Base-by-base conservation (phyloP, 1,140 invertebrate species). In the Diachasma alloeum region DNA sequence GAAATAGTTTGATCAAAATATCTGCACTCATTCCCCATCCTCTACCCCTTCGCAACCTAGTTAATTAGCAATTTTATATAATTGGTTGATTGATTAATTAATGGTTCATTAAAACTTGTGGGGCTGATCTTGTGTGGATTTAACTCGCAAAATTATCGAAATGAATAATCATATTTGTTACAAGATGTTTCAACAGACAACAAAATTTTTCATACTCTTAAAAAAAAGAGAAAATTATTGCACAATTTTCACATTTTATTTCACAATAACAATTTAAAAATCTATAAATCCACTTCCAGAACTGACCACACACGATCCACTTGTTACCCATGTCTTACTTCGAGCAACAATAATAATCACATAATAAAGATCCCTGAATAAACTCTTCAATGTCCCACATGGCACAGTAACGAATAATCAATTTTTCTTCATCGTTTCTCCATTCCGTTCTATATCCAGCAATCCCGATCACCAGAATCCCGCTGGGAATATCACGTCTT, bases 351-450 rank as follows among this genome's bases (percentile, higher is more conserved):
- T 83, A 80, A 82, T 87, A 86, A 83, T 81, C 86, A 87, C 75
- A 84, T 82, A 83, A 85, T 86, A 84, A 86, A 87, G 79, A 85
- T 87, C 84, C 84, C 85, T 87, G 86, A 87, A 86, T 85, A 82
- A 82, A 79, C 81, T 83, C 79, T 81, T 48, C 74, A 83, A 82
- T 71, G 78, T 79, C 81, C 44, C 78, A 81, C 81, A 83, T 86
- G 84, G 84, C 85, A 86, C 79, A 76, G 26, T 37, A 81, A 82
- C 78, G 81, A 83, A 68, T 72, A 24, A 74, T 63, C 81, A 77
- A 79, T 78, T 66, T 75, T 70, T 42, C 53, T 63, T 24, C 24
- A 63, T 13, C 8, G 11, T 26, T 63, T 26, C 11, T 63, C 11
- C 22, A 9, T 24, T 63, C 15, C 3, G 0, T 31, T 63, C 26